Conservation (phyloP, 2,888 invertebrate genomes). For the Drosophila gaucha region DNA sequence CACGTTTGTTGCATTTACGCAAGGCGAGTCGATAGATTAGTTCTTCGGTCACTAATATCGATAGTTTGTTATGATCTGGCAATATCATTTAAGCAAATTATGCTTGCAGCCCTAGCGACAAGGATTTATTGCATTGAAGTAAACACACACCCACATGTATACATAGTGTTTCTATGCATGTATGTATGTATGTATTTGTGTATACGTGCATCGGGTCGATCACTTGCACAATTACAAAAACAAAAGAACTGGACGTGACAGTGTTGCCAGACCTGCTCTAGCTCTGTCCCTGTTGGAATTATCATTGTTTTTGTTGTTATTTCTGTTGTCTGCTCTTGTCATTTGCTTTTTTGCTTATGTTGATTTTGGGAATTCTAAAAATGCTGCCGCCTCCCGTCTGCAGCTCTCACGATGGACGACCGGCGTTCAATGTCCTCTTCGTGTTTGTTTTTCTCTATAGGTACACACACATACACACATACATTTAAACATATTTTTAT, state of each 20-base stretch:
- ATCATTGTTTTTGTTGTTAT: conserved; percentile 34
- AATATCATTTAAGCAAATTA: conserved; percentile 1
- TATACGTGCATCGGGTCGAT: conserved; percentile 10
- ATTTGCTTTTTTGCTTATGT: conserved; percentile 46
- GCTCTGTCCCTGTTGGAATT: conserved; percentile 17
- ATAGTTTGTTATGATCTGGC: conserved; percentile 4
- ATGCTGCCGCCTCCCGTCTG: conserved; percentile 54
- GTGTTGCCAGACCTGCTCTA: conserved; percentile 44
- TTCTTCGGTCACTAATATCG: too few relatives aligned
- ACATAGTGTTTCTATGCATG: neutral
- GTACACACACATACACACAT: conserved; percentile 11
- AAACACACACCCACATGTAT: too few relatives aligned
- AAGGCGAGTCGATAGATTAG: neutral
- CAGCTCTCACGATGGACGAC: conserved; percentile 18
- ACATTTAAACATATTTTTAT: neutral
- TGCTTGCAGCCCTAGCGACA: neutral
- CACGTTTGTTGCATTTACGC: neutral
- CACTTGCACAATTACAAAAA: conserved; percentile 13
- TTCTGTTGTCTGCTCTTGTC: conserved; percentile 46
- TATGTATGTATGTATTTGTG: neutral
- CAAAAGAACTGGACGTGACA: conserved; percentile 15
- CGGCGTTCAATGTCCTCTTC: conserved; percentile 51
- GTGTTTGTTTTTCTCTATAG: conserved; percentile 30
- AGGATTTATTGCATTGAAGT: too few relatives aligned
- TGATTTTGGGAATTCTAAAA: conserved; percentile 74